Percentiles rank a stretch among this genome's conserved stretches.
Evolutionary conservation across 2,888 invertebrate species (phyloP).

Genomic region (Spatulosminthurus flaviceps): DNA sequence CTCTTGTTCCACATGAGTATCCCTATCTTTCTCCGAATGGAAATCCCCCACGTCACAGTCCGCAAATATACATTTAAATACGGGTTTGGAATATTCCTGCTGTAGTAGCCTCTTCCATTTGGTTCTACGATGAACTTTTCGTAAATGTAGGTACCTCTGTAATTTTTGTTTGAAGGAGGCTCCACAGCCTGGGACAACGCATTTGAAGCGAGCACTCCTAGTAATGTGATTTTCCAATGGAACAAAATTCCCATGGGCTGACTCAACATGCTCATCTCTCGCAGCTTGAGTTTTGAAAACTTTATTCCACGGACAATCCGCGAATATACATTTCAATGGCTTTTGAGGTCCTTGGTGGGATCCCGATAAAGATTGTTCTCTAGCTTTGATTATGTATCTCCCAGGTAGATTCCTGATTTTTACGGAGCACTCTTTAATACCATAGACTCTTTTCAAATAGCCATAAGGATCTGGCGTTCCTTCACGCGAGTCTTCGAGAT

Average conservation of each 20-base stretch:
- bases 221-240: not conserved
- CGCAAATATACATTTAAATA: not conserved
- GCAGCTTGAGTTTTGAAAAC: not conserved
- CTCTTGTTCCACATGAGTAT: not conserved
- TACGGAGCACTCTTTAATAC: not conserved
- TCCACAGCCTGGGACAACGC: not conserved
- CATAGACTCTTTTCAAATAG: not conserved
- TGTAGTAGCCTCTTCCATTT: not conserved
- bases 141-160: not conserved
- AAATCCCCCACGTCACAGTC: not conserved
- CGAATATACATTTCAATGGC: slow-evolving; percentile 7
- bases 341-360: not conserved
- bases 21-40: not conserved
- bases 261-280: not conserved
- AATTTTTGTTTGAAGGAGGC: not conserved
- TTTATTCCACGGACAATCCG: not conserved
- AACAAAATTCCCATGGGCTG: not conserved
- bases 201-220: not conserved
- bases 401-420: not conserved
- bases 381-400: not conserved
- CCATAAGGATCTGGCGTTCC: not conserved
- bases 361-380: not conserved
- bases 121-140: not conserved
- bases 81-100: not conserved
- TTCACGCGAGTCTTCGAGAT: not conserved